Percentiles rank a stretch among this genome's conserved stretches.
Conservation (phyloP, 2,888 invertebrate species). For the Laothoe populi region DNA sequence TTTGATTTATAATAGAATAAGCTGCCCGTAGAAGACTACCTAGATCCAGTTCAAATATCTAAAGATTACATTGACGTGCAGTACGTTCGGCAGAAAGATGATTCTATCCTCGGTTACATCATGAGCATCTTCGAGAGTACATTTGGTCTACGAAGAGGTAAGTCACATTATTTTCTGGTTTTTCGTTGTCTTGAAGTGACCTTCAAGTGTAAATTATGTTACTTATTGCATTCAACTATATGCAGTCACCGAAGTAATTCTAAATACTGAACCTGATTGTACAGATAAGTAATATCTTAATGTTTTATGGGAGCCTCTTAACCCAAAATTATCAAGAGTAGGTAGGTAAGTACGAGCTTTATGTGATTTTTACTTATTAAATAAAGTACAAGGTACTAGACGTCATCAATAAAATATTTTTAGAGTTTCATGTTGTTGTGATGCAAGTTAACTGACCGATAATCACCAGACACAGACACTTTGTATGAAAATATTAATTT, state of each 20-base stretch:
- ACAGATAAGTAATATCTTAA: background rate
- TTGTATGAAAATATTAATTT: too few species aligned
- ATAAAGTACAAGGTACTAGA: too few species aligned
- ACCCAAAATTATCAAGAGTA: too few species aligned
- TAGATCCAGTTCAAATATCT: slow-evolving; percentile 70
- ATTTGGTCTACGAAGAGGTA: slow-evolving; percentile 70
- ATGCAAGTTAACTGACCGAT: too few species aligned
- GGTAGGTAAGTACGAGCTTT: too few species aligned
- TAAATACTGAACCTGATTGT: background rate
- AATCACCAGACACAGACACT: too few species aligned
- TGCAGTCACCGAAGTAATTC: background rate
- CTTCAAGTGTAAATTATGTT: too few species aligned
- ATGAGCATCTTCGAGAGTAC: slow-evolving; percentile 73
- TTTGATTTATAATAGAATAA: slow-evolving; percentile 38
- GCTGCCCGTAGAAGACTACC: slow-evolving; percentile 73
- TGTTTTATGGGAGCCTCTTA: background rate
- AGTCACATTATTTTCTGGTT: slow-evolving; percentile 30
- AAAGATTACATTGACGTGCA: slow-evolving; percentile 73
- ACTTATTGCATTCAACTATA: background rate
- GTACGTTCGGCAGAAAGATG: slow-evolving; percentile 60
- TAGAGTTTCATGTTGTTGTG: too few species aligned
- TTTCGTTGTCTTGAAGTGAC: too few species aligned
- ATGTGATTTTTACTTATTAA: too few species aligned
- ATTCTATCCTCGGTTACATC: slow-evolving; percentile 70
- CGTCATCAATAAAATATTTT: too few species aligned